A percentile compares a stretch with the other conserved stretches of the same genome.
Conservation (phyloP, 2,888 invertebrate species). For the Pyrrhia umbra region DNA sequence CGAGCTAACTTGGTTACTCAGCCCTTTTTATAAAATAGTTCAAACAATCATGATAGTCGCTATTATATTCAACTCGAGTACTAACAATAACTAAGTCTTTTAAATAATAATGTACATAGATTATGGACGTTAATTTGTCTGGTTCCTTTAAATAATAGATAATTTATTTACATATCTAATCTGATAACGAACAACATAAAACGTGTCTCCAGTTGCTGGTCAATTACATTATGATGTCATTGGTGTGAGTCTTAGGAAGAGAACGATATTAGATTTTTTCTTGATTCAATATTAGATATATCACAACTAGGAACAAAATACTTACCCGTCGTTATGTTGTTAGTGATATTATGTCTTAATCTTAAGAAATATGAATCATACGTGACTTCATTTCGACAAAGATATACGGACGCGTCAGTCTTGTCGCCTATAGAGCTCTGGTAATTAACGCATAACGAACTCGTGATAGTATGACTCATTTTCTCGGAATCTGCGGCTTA, state of each 20-base stretch:
- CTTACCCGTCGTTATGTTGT: conserved; percentile 10
- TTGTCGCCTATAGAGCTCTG: conserved; percentile 29
- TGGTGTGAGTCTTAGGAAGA: conserved; percentile 18
- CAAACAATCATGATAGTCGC: conserved; percentile 1
- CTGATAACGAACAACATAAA: conserved; percentile 12
- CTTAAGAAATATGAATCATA: conserved; percentile 50
- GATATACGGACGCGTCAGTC: conserved; percentile 24
- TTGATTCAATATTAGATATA: conserved; percentile 26
- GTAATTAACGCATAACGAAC: conserved; percentile 48
- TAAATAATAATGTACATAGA: not conserved
- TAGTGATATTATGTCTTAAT: conserved; percentile 26
- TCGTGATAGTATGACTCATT: conserved; percentile 50
- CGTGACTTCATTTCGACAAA: conserved; percentile 53
- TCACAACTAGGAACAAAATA: conserved; percentile 11
- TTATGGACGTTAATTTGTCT: conserved; percentile 5
- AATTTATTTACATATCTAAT: conserved; percentile 12
- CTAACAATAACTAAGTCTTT: conserved; percentile 3
- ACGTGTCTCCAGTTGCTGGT: conserved; percentile 46
- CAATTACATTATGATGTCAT: conserved; percentile 53
- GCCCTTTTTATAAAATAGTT: conserved; percentile 32
- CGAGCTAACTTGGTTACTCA: conserved; percentile 34
- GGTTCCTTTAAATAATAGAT: conserved; percentile 20
- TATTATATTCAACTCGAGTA: not conserved
- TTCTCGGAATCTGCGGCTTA: conserved; percentile 36
- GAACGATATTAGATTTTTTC: conserved; percentile 17